Base-by-base conservation (phyloP, 1,140 invertebrate species). In the Dolichoris vasculosae region DNA sequence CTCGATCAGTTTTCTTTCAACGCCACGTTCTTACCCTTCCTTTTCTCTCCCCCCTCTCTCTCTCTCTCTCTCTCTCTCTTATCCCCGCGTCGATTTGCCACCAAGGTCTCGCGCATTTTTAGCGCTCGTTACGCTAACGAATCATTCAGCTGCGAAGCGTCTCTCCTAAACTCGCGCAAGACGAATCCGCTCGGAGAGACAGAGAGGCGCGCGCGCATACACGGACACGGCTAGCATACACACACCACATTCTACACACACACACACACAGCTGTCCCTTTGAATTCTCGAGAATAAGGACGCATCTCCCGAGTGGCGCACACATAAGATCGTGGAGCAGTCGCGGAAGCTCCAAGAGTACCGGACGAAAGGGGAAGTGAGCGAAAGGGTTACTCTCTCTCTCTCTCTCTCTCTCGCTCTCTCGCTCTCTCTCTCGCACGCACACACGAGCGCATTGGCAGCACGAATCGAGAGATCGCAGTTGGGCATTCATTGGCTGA, bases 381-480 rank as follows among this genome's bases (percentile, higher is more conserved):
- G 67, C 69, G 48, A n/a, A 71, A 78, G 86, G 77, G 73, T 40
- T 79, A 51, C 89, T n/a, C n/a, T n/a, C n/a, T n/a, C n/a, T n/a
- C n/a, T n/a, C n/a, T n/a, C 55, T 20, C 55, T 59, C 23, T 26
- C 23, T 59, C 55, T 59, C 55, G 1, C 23, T 46, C 23, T 59
- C 23, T 59, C 23, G 2, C 20, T 26, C 23, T 2, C 23, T 4
- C 23, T 9, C 55, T 1, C 55, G 7, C 55, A 26, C 55, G 0
- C 55, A 4, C 23, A 26, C 3, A 13, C 55, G 9, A 6, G 13
- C 26, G 26, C 30, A 43, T 55, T 46, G 6, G 59, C 11, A 38
- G 59, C 83, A 86, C 84, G 86, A 85, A 90, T 84, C 88, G 89
- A 86, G 89, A 89, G 88, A 90, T 90, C 87, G 87, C 85, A 88